A percentile compares a stretch with the other conserved stretches of the same genome.
phyloP scores from a whole-genome alignment of 2,888 invertebrate genomes.

The Neuroscelio doddi region DNA sequence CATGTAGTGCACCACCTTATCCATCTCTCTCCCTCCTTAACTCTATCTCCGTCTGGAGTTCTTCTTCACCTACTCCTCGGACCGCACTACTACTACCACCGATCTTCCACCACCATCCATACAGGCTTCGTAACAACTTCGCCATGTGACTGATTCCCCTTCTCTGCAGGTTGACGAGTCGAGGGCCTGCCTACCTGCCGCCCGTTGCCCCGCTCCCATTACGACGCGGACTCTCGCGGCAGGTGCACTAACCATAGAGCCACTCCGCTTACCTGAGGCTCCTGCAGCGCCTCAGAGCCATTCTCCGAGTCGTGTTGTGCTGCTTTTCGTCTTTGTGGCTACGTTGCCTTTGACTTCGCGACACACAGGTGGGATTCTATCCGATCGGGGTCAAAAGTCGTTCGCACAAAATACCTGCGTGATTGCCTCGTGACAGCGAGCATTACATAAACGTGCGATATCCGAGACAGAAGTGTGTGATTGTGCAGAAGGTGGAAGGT shows the following conservation, averaged over 20 bases:
- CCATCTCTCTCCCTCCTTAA: conserved; percentile 1
- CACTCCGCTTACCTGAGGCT: conserved; percentile 63
- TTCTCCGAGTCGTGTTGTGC: neutral
- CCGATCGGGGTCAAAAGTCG: neutral
- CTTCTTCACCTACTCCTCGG: conserved; percentile 20
- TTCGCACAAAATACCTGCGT: conserved; percentile 8
- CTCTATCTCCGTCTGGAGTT: neutral
- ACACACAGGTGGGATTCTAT: too few relatives aligned
- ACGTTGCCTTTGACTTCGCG: conserved; percentile 4
- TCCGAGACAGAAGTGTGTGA: conserved; percentile 19
- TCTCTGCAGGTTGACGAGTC: conserved; percentile 67
- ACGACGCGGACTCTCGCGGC: conserved; percentile 72
- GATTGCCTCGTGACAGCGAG: conserved; percentile 10
- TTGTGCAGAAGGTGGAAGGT: conserved; percentile 24
- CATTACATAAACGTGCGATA: neutral
- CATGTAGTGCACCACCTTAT: neutral
- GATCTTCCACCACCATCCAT: conserved; percentile 43
- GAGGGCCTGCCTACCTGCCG: conserved; percentile 71
- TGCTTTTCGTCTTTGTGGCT: neutral
- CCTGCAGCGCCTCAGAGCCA: conserved; percentile 43
- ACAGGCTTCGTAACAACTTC: conserved; percentile 53
- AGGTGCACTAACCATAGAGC: conserved; percentile 71
- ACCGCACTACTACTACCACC: conserved; percentile 22
- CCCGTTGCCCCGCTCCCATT: conserved; percentile 72
- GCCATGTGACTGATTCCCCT: conserved; percentile 72